phyloP scores from a whole-genome alignment of 53 echinoderm and acorn worm species.

The Paelopatides confundens region DNA sequence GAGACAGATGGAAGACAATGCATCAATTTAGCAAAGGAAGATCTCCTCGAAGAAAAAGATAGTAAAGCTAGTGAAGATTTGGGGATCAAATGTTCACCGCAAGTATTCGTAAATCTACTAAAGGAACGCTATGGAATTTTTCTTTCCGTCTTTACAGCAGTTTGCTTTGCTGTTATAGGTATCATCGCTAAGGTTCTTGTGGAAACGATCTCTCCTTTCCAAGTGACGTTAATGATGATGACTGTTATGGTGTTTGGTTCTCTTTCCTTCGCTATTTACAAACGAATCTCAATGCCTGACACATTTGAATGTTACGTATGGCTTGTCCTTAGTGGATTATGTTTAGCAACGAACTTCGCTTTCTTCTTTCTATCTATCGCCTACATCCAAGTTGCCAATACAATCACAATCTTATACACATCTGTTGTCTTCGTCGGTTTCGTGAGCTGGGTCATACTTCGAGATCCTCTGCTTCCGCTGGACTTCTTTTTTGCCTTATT shows the following conservation, averaged over 20 bases:
- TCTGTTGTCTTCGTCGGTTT: background rate
- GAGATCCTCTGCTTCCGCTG: background rate
- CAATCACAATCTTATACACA: background rate
- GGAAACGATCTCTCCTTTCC: background rate
- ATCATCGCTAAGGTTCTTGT: background rate
- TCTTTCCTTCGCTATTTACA: too few relatives aligned
- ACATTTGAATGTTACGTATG: too few relatives aligned
- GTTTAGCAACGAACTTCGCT: too few relatives aligned
- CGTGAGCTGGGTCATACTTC: background rate
- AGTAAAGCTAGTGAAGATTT: background rate
- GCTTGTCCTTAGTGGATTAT: too few relatives aligned
- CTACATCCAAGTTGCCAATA: too few relatives aligned
- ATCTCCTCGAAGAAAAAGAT: too few relatives aligned
- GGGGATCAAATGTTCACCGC: too few relatives aligned
- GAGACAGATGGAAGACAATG: too few relatives aligned
- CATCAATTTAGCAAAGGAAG: too few relatives aligned
- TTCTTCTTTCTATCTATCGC: too few relatives aligned
- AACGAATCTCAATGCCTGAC: too few relatives aligned
- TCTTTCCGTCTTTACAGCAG: background rate
- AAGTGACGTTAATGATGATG: background rate
- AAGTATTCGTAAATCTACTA: background rate
- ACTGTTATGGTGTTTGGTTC: background rate
- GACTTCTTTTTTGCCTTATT: background rate
- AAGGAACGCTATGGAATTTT: background rate
- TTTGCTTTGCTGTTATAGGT: background rate